Evolutionary conservation across 1,140 invertebrate genomes (phyloP), one percentile per base, ranked within the genome.

Genomic region (Leptinotarsa defecta): DNA sequence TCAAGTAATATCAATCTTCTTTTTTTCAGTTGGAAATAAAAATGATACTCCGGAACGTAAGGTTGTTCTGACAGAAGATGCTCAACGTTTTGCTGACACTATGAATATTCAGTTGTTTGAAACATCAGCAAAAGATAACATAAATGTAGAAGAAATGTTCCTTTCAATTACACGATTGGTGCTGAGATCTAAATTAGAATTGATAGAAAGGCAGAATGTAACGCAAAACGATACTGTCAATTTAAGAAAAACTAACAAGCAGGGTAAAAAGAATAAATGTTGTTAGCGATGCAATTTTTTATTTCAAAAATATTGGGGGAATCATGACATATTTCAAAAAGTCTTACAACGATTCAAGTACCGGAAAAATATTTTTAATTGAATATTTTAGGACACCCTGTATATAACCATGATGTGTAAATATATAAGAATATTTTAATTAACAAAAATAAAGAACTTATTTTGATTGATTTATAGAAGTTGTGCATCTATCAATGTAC

Each of bases 101-200:
- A 99, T 99, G 96, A 93, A 93, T 77, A 98, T 99, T 85, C 93
- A 95, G 82, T 88, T 99, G 73, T 99, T 97, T 88, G 98, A 99
- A 89, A 99, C 98, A 79, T 98, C 96, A 86, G 98, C 98, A 84
- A 99, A 99, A 89, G 96, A 99, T 85, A 99, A 99, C 87, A 94
- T 97, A 80, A 99, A 99, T 89, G 98, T 99, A 71, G 97, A 99
- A 89, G 96, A 99, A 89, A 93, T 94, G 91, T 91, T 92, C 83
- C 86, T 91, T 89, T 94, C 90, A 83, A 90, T 92, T 77, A 92
- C 91, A 77, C 87, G 89, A 87, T 86, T 89, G 86, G 89, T 89
- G 76, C 84, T 90, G 84, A 85, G 88, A 82, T 86, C 89, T 76
- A 90, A 90, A 84, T 84, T 88, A 79, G 88, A 89, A 85, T 88